Evolutionary conservation across 2,888 invertebrate genomes (phyloP).

Genomic region (Gortyna flavago): DNA sequence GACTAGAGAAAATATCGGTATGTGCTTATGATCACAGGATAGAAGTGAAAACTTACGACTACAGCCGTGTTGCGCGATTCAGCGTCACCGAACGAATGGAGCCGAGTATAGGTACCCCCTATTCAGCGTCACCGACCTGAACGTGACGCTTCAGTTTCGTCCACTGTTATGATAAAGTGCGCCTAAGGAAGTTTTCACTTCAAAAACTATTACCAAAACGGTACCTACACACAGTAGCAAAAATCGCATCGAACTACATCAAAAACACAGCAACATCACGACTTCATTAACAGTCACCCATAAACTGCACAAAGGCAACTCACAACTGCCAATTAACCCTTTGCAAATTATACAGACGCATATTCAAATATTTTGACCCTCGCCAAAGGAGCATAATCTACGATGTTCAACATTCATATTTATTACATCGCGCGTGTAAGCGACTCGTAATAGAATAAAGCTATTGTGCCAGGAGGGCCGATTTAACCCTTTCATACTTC

Average conservation of each 20-base stretch:
- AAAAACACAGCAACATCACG: slow-evolving; percentile 50
- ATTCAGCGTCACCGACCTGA: neutral
- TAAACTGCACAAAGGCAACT: slow-evolving; percentile 75
- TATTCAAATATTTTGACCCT: slow-evolving; percentile 90
- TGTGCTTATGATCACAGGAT: no score
- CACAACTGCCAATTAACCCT: slow-evolving; percentile 86
- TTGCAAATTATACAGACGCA: slow-evolving; percentile 85
- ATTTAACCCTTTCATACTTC: slow-evolving; percentile 87
- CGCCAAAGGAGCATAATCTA: slow-evolving; percentile 87
- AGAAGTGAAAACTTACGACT: no score
- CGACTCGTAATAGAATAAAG: slow-evolving; percentile 88
- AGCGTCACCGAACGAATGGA: no score
- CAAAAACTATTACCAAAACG: neutral
- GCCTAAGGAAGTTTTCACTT: neutral
- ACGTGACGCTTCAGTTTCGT: neutral
- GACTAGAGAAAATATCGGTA: neutral
- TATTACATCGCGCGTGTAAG: slow-evolving; percentile 90
- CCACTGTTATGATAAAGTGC: no score
- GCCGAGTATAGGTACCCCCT: no score
- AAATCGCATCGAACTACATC: slow-evolving; percentile 35
- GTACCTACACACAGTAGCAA: slow-evolving; percentile 8
- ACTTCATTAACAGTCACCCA: slow-evolving; percentile 60
- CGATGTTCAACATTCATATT: slow-evolving; percentile 89
- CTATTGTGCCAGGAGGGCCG: slow-evolving; percentile 87
- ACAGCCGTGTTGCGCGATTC: no score